phyloP scores from a whole-genome alignment of 2,113 vertebrate genomes.

The Mesoclemmys tuberculata region DNA sequence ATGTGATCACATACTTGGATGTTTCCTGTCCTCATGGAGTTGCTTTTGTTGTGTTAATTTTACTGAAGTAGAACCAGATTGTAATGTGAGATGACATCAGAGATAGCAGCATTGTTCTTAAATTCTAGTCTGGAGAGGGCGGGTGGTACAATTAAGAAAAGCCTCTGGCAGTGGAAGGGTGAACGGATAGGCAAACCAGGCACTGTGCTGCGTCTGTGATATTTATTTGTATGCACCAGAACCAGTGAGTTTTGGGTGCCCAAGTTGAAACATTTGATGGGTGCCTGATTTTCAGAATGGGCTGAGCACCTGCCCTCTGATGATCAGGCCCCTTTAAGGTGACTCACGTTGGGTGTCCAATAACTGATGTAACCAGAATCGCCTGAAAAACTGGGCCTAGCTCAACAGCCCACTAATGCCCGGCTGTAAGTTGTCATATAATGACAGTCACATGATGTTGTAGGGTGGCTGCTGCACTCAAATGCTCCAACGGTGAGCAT shows the following conservation, averaged over 20 bases:
- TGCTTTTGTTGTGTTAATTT: neutral
- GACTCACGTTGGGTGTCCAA: neutral
- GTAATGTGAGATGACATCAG: neutral
- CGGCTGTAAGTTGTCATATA: neutral
- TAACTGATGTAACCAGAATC: neutral
- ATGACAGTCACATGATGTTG: neutral
- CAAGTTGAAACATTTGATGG: neutral
- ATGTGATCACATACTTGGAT: neutral
- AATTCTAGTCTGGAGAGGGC: neutral
- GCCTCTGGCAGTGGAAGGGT: neutral
- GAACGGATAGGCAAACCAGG: neutral
- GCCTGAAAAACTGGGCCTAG: neutral
- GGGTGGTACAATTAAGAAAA: neutral
- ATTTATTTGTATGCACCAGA: neutral
- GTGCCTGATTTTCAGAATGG: neutral
- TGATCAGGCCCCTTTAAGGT: neutral
- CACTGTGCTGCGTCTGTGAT: neutral
- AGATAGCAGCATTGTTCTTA: neutral
- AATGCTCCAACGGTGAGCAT: neutral
- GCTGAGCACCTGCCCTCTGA: neutral
- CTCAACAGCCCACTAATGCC: neutral
- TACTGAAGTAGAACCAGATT: neutral
- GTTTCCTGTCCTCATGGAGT: neutral
- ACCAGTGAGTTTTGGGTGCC: neutral
- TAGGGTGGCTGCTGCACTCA: neutral